Percentiles rank a stretch among this genome's conserved stretches.
These are phyloP conservation scores for Heliconius ismenius DNA, from an alignment of 2,888 invertebrate species.

Conservation along the genomic window DNA sequence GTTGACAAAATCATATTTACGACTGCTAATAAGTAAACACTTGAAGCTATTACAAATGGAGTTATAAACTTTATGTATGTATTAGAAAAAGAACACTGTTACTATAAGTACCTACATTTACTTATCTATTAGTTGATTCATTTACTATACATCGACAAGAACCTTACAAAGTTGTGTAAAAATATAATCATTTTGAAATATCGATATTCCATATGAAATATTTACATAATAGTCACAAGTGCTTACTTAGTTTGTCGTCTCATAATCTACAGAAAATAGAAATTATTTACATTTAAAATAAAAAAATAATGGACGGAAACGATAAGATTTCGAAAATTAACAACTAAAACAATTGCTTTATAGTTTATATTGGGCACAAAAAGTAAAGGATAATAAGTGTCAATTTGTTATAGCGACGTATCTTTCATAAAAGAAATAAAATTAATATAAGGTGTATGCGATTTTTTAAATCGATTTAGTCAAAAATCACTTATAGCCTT, in stretches of 20 bases:
- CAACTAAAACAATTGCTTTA: conserved; percentile 47
- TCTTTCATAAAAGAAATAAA: not conserved
- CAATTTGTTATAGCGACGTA: conserved; percentile 2
- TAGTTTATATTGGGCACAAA: conserved; percentile 1
- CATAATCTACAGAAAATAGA: conserved; percentile 25
- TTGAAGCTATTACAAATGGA: not conserved
- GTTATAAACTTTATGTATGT: too few species aligned
- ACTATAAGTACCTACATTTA: too few species aligned
- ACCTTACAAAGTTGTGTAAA: too few species aligned
- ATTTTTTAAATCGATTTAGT: not conserved
- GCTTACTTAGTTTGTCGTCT: conserved; percentile 26
- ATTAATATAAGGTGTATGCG: conserved; percentile 2
- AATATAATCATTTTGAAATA: too few species aligned
- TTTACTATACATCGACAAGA: too few species aligned
- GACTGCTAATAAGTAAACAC: conserved; percentile 35
- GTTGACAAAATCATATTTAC: conserved; percentile 59
- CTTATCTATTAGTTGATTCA: too few species aligned
- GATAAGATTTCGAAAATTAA: conserved; percentile 72
- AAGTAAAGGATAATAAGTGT: conserved; percentile 14
- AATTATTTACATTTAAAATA: conserved; percentile 56
- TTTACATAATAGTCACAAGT: conserved; percentile 2
- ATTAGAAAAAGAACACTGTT: too few species aligned
- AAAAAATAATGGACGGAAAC: conserved; percentile 76
- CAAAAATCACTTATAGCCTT: conserved; percentile 14
- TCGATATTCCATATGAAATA: not conserved